These are phyloP conservation scores for Rhinella marina DNA, from an alignment of 2,797 vertebrate species.

Conservation along the genomic window DNA sequence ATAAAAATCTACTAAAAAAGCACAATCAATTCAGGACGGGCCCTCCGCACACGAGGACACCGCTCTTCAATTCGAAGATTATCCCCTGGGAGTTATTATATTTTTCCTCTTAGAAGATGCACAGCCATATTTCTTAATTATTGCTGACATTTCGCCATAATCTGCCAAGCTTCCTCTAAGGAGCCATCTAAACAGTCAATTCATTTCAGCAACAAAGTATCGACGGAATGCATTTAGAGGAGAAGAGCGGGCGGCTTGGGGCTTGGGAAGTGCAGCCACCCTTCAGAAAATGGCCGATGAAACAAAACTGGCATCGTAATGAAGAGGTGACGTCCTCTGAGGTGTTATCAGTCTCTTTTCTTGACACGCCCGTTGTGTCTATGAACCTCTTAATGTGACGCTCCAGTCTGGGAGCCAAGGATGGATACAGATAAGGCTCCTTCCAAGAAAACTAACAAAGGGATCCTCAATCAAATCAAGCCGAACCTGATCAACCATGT, in stretches of 20 bases:
- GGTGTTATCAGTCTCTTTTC: neutral
- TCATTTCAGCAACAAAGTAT: slow-evolving; percentile 67
- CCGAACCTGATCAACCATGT: too few species aligned
- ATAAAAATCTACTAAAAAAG: slow-evolving; percentile 62
- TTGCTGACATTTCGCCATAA: slow-evolving; percentile 69
- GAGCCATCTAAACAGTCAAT: slow-evolving; percentile 68
- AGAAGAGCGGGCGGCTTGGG: slow-evolving; percentile 62
- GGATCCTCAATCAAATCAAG: too few species aligned
- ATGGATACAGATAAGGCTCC: too few species aligned
- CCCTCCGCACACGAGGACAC: slow-evolving; percentile 68
- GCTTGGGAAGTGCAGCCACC: slow-evolving; percentile 59
- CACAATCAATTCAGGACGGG: slow-evolving; percentile 69
- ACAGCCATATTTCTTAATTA: slow-evolving; percentile 71
- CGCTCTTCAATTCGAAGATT: slow-evolving; percentile 65
- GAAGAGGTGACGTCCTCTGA: neutral
- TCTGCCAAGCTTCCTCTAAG: slow-evolving; percentile 69
- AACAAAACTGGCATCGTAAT: neutral
- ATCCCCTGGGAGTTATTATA: slow-evolving; percentile 68
- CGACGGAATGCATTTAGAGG: slow-evolving; percentile 70
- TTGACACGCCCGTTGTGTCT: neutral
- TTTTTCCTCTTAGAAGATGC: slow-evolving; percentile 66
- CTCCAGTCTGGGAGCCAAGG: too few species aligned
- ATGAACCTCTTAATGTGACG: too few species aligned
- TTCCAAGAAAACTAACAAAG: too few species aligned
- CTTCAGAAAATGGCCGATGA: neutral